These are phyloP conservation scores for Laticauda laticaudata DNA, from an alignment of 2,113 vertebrate species.

Conservation along the genomic window DNA sequence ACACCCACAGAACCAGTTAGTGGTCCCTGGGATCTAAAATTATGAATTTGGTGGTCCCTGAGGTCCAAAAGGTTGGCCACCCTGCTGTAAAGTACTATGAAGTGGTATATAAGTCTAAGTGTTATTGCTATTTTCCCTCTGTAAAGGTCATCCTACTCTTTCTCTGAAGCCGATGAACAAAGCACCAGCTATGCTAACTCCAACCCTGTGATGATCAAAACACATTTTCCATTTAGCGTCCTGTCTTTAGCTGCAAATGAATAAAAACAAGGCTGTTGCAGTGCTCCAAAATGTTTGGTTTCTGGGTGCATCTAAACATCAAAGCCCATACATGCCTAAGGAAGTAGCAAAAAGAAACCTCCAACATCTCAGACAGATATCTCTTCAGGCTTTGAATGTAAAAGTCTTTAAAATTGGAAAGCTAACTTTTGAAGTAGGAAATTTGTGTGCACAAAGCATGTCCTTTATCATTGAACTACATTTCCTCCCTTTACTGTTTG, in stretches of 20 bases:
- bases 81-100: not conserved
- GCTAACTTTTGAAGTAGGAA: not conserved
- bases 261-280: not conserved
- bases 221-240: not conserved
- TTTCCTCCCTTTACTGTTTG: not conserved
- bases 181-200: not conserved
- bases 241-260: not conserved
- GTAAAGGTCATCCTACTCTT: not conserved
- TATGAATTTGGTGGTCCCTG: too few species aligned
- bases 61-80: too few species aligned
- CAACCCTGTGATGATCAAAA: not conserved
- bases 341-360: not conserved
- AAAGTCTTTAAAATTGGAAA: not conserved
- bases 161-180: not conserved
- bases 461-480: not conserved
- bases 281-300: not conserved
- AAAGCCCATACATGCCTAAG: not conserved
- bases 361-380: not conserved
- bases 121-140: not conserved
- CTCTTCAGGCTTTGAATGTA: not conserved
- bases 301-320: not conserved
- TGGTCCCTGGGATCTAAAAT: too few species aligned
- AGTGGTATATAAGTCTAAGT: not conserved
- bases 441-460: not conserved
- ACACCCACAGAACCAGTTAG: too few species aligned